Conservation (phyloP, 2,797 vertebrate genomes). For the Prunella strophiata region DNA sequence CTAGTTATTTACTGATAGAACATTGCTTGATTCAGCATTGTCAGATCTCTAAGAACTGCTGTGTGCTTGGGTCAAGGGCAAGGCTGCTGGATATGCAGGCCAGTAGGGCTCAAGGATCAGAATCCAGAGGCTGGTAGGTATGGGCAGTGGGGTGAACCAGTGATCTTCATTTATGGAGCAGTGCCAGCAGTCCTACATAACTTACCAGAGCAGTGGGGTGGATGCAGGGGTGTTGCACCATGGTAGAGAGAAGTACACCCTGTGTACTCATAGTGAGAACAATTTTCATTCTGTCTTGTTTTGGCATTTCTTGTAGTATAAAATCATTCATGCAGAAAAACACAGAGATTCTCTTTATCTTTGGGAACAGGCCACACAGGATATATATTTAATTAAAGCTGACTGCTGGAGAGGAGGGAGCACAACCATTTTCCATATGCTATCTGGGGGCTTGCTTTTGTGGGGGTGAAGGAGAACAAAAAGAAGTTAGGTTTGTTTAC, state of each 20-base stretch:
- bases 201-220: not conserved
- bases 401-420: not conserved
- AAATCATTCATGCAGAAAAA: conserved; percentile 22
- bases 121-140: not conserved
- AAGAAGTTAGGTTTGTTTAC: not conserved
- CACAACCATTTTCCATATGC: not conserved
- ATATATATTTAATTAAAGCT: conserved; percentile 33
- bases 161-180: not conserved
- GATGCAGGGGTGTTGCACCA: not conserved
- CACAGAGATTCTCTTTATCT: not conserved
- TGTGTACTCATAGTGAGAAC: not conserved
- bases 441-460: not conserved
- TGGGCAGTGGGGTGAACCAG: not conserved
- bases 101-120: not conserved
- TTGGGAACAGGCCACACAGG: not conserved
- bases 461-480: not conserved
- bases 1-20: not conserved
- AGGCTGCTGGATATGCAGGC: not conserved
- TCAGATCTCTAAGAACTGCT: not conserved
- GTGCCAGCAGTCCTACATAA: not conserved
- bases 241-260: not conserved
- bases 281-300: conserved; percentile 11
- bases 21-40: not conserved
- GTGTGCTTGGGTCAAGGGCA: not conserved
- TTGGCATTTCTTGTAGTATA: conserved; percentile 3